A percentile compares a stretch with the other conserved stretches of the same genome.
phyloP scores from a whole-genome alignment of 2,797 vertebrate species.

The Ptychobarbus kaznakovi region DNA sequence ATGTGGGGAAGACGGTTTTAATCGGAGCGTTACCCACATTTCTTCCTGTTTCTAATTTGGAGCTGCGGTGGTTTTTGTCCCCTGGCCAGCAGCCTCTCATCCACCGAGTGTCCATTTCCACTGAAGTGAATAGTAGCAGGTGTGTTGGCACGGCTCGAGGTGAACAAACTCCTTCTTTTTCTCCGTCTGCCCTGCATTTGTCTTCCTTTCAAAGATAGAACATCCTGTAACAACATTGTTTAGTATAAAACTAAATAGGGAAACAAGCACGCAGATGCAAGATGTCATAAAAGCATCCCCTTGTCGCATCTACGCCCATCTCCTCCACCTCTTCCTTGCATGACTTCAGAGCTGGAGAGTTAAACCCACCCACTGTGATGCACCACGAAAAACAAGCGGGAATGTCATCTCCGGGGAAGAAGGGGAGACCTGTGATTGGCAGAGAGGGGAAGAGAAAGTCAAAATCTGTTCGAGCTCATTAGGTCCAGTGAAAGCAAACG shows the following conservation, averaged over 20 bases:
- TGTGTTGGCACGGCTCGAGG: slow-evolving; percentile 80
- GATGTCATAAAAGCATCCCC: slow-evolving; percentile 59
- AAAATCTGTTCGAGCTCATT: slow-evolving; percentile 63
- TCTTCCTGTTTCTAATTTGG: slow-evolving; percentile 89
- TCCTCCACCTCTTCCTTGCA: slow-evolving; percentile 50
- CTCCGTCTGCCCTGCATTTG: slow-evolving; percentile 13
- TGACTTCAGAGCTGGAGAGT: slow-evolving; percentile 56
- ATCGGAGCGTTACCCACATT: slow-evolving; percentile 83
- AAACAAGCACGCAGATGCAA: slow-evolving; percentile 43
- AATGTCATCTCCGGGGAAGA: slow-evolving; percentile 46
- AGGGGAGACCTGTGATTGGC: slow-evolving; percentile 47
- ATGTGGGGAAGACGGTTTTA: slow-evolving; percentile 86
- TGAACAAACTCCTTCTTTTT: slow-evolving; percentile 71
- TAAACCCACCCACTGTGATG: slow-evolving; percentile 55
- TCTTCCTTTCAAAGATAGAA: slow-evolving; percentile 36
- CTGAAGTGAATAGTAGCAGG: slow-evolving; percentile 87
- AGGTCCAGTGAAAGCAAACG: slow-evolving; percentile 64
- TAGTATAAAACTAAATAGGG: slow-evolving; percentile 3
- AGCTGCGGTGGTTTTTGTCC: slow-evolving; percentile 84
- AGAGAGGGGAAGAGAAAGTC: slow-evolving; percentile 46
- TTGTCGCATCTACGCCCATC: slow-evolving; percentile 57
- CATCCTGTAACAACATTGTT: slow-evolving; percentile 24
- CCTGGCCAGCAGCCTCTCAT: slow-evolving; percentile 83
- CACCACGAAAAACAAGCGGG: slow-evolving; percentile 35
- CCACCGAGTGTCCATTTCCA: slow-evolving; percentile 86